Base-by-base conservation (phyloP, 2,797 vertebrate species). In the Xiphorhynchus erythropygius region DNA sequence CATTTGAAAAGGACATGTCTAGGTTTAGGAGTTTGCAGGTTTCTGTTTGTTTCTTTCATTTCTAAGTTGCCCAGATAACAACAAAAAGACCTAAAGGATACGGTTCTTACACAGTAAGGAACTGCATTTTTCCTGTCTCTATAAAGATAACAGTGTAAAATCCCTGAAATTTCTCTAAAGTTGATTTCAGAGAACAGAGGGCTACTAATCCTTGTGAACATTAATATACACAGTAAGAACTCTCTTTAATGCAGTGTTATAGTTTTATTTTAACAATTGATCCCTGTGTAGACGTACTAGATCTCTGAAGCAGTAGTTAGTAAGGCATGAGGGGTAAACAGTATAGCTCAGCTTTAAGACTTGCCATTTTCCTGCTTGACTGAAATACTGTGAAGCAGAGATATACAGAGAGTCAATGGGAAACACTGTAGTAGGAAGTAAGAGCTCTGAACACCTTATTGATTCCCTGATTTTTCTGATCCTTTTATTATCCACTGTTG, bases 391-490 rank as follows among this genome's bases (percentile, higher is more conserved):
- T 44, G 18, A 77, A 68, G 65, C 7, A 53, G 55, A 84, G 33
- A 81, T 11, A 46, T 9, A 71, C 12, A 49, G 10, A 73, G 14
- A 63, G 63, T 64, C 82, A 88, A 93, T 1, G 7, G 39, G 67
- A 78, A 87, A 60, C 22, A 14, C 12, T 57, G 16, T 28, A 78
- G 69, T 3, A 94, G 52, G 14, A 84, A 27, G 50, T 90, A 91
- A 73, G 63, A 91, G 24, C 11, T 93, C 70, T 70, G 67, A 75
- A 79, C 42, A 19, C 30, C 44, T 76, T 87, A 88, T 67, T 37
- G 83, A 94, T 91, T 93, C 59, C 17, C 65, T 71, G 41, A 19
- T 83, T 92, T 78, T 92, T 73, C 69, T 86, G 52, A 79, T 91
- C 70, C 41, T 86, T 94, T 84, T 84, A 37, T 76, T 67, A 81